phyloP scores from a whole-genome alignment of 2,797 vertebrate species.

The Chanos chanos region DNA sequence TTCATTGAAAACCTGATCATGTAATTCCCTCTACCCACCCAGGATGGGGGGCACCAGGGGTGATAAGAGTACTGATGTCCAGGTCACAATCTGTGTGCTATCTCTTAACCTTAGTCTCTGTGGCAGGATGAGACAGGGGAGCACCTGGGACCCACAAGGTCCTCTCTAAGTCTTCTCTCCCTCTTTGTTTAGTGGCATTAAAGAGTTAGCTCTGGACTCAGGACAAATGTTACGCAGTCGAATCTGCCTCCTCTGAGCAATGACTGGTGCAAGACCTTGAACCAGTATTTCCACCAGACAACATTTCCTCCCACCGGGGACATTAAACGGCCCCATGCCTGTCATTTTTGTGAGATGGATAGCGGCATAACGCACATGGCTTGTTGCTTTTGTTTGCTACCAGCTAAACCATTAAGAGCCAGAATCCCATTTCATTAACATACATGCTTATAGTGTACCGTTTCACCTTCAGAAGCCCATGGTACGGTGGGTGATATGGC shows the following conservation, averaged over 20 bases:
- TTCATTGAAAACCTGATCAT: constrained; percentile 41
- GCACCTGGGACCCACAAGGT: constrained; percentile 29
- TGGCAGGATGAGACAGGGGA: constrained; percentile 18
- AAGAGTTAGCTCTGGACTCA: constrained; percentile 6
- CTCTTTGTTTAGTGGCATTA: constrained; percentile 24
- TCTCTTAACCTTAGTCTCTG: constrained; percentile 1
- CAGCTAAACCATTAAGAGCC: constrained; percentile 20
- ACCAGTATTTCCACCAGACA: constrained; percentile 4
- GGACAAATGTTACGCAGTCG: constrained; percentile 31
- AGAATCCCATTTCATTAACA: neutral
- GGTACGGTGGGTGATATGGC: too few relatives aligned
- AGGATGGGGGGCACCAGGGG: constrained; percentile 19
- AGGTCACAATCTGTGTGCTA: constrained; percentile 37
- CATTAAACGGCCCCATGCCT: constrained; percentile 2
- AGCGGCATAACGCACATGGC: neutral
- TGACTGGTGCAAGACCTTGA: constrained; percentile 11
- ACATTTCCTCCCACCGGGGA: neutral
- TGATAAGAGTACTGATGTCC: constrained; percentile 40
- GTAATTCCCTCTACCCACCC: constrained; percentile 23
- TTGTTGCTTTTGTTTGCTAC: neutral
- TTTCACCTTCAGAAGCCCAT: too few relatives aligned
- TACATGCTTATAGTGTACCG: constrained; percentile 2
- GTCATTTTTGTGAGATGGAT: constrained; percentile 11
- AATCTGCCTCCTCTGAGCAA: constrained; percentile 13
- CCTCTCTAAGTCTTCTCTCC: neutral